phyloP scores from a whole-genome alignment of 2,888 invertebrate genomes.

The Halictus ligatus region DNA sequence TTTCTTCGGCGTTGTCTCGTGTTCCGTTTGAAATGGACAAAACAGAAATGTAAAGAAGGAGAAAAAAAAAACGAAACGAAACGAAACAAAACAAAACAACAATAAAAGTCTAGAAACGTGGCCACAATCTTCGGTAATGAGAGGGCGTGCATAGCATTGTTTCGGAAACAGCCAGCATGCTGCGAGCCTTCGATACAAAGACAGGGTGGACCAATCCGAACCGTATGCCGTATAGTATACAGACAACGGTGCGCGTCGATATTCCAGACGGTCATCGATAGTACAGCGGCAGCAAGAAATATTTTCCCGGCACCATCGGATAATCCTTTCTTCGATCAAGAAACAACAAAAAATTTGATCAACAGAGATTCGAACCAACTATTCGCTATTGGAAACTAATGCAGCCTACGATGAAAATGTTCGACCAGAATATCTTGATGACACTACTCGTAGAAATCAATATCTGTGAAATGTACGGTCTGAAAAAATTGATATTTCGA shows the following conservation, averaged over 20 bases:
- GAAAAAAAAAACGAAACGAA: neutral
- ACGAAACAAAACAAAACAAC: neutral
- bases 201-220: slow-evolving; percentile 48
- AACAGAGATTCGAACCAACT: neutral
- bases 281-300: slow-evolving; percentile 48
- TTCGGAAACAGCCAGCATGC: slow-evolving; percentile 48
- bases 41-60: neutral
- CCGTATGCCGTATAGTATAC: slow-evolving; percentile 27
- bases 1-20: slow-evolving; percentile 21
- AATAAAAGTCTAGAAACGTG: slow-evolving; percentile 21
- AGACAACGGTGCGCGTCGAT: slow-evolving; percentile 51
- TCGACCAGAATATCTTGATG: neutral
- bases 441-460: neutral
- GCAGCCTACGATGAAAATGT: neutral
- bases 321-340: neutral
- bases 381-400: neutral
- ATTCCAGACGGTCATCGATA: slow-evolving; percentile 48
- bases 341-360: neutral
- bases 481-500: too few species aligned
- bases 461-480: neutral
- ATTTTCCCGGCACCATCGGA: neutral
- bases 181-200: slow-evolving; percentile 46
- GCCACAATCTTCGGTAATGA: slow-evolving; percentile 60
- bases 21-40: slow-evolving; percentile 21
- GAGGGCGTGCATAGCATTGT: slow-evolving; percentile 47